Percentiles rank a stretch among this genome's conserved stretches.
Evolutionary conservation across 2,113 vertebrate species (phyloP).

Genomic region (Petroica traversi): DNA sequence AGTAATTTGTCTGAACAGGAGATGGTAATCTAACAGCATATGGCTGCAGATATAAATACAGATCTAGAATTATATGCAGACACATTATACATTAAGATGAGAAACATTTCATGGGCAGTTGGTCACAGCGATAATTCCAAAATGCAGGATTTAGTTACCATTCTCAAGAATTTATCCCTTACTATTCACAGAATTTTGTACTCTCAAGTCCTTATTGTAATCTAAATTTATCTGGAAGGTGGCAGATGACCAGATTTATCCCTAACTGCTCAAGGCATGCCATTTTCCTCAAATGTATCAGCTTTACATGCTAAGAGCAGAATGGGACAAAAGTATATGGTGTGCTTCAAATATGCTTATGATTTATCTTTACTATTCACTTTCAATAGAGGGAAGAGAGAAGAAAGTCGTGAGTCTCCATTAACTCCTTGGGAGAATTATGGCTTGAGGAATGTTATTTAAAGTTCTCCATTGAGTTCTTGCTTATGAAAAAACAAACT

Average conservation of each 20-base stretch:
- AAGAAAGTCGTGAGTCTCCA: background rate
- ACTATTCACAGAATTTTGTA: background rate
- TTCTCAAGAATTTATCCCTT: constrained; percentile 5
- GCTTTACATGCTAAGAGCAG: background rate
- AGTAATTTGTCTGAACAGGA: constrained; percentile 67
- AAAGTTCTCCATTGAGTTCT: background rate
- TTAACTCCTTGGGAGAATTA: background rate
- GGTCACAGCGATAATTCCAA: constrained; percentile 42
- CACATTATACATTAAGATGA: constrained; percentile 63
- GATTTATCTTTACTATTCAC: background rate
- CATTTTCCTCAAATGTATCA: background rate
- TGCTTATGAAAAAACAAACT: background rate
- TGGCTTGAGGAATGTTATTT: background rate
- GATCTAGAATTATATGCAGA: constrained; percentile 59
- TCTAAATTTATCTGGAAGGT: constrained; percentile 2
- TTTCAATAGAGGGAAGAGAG: background rate
- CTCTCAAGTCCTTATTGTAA: constrained; percentile 6
- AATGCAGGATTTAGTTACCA: constrained; percentile 48
- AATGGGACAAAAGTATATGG: background rate
- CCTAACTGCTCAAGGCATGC: background rate
- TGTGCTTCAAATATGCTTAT: background rate
- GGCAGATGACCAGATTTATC: background rate
- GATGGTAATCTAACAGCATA: constrained; percentile 65
- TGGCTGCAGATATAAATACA: constrained; percentile 63
- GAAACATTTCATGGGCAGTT: constrained; percentile 59